These are phyloP conservation scores for Aphodius sticticus DNA, from an alignment of 2,888 invertebrate genomes.

Conservation along the genomic window DNA sequence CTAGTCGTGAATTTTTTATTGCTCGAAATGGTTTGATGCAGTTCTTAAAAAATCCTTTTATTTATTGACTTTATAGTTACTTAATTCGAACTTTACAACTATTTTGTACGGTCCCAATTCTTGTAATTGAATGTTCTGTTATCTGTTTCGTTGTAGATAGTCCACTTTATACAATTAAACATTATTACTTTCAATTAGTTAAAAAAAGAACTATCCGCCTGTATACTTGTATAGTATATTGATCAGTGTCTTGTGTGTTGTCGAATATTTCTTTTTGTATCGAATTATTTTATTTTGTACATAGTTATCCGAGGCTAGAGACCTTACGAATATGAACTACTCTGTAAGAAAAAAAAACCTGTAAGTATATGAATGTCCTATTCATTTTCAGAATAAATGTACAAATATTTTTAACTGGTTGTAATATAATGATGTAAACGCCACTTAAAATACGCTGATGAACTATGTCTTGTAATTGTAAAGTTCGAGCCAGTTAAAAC, in stretches of 20 bases:
- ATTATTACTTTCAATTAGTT: not conserved
- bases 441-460: conserved; percentile 48
- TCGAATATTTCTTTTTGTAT: not conserved
- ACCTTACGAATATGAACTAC: conserved; percentile 12
- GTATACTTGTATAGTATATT: not conserved
- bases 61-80: not conserved
- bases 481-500: conserved; percentile 60
- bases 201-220: not conserved
- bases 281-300: not conserved
- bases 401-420: conserved; percentile 60
- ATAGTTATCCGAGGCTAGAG: not conserved
- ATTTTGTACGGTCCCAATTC: not conserved
- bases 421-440: conserved; percentile 8
- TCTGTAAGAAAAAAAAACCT: conserved; percentile 9
- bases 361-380: not conserved
- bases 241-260: conserved; percentile 4
- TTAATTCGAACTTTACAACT: not conserved
- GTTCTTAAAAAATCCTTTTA: not conserved
- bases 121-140: not conserved
- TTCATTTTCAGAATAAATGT: conserved; percentile 56
- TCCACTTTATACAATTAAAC: not conserved
- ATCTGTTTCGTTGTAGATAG: not conserved
- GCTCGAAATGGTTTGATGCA: not conserved
- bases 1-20: not conserved
- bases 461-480: conserved; percentile 59